Base-by-base conservation (phyloP, 2,888 invertebrate genomes). In the Tetragonisca angustula region DNA sequence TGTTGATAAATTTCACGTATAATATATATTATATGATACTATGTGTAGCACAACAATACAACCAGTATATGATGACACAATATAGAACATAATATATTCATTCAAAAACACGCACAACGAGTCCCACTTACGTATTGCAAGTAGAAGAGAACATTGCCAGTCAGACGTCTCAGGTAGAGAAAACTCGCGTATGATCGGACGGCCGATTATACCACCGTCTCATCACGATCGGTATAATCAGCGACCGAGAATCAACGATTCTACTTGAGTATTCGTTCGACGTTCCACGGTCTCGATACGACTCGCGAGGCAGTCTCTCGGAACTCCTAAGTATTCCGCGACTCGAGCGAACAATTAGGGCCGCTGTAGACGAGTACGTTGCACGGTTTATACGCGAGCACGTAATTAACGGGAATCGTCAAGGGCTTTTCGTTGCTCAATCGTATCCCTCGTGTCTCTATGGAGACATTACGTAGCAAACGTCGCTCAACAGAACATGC, bases 331-430 rank as follows among this genome's bases (percentile, higher is more conserved):
- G 49, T 19, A 69, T 61, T 49, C 24, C 27, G 15, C 61, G 50
- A 36, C 49, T 61, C 24, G 2, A 17, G n/a, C 62, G 50, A 76
- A 79, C 56, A 76, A 76, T 83, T 71, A 83, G 50, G 17, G 36
- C 24, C 19, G 21, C 54, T 49, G 54, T 49, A 54, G 52, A 52
- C 52, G 76, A 49, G 52, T 17, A 19, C n/a, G 61, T 52, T 21
- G n/a, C 54, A 56, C 54, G 65, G 75, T 71, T 32, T 61, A 54
- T 13, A 5, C 61, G 27, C 32, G 50, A n/a, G 65, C 19, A 43
- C 21, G 32, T 76, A 83, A 83, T 83, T 83, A 83, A 71, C 67
- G 83, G 27, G 56, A 76, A 68, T 82, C 70, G 61, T 71, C 43
- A 49, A 68, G 71, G 54, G 59, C 17, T 36, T 54, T 68, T 76